Evolutionary conservation across 1,140 invertebrate genomes (phyloP).

Genomic region (Ips nitidus): DNA sequence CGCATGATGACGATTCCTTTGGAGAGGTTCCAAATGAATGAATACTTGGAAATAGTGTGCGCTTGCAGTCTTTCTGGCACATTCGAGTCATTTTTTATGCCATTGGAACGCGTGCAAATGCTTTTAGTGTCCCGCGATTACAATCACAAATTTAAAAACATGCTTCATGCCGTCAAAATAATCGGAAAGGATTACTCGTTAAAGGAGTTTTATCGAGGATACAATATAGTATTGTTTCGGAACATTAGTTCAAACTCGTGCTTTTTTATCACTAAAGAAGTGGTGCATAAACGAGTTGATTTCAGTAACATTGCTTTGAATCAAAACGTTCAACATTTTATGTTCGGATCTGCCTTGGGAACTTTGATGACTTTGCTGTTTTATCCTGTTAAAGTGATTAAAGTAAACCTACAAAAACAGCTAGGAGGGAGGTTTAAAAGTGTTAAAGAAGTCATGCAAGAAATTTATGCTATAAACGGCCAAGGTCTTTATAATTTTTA

Average conservation of each 20-base stretch:
- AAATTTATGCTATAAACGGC: conserved; percentile 22
- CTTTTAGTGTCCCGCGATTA: conserved; percentile 23
- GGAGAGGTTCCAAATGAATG: conserved; percentile 24
- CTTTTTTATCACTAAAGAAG: conserved; percentile 32
- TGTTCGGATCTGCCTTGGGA: conserved; percentile 24
- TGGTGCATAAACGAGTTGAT: conserved; percentile 19
- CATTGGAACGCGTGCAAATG: conserved; percentile 32
- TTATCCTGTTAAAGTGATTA: conserved; percentile 31
- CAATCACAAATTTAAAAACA: conserved; percentile 14
- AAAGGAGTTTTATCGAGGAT: conserved; percentile 31
- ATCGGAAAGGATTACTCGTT: conserved; percentile 12
- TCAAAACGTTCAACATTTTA: conserved; percentile 22
- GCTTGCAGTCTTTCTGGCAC: conserved; percentile 22
- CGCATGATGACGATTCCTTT: conserved; percentile 18
- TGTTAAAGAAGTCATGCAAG: conserved; percentile 9
- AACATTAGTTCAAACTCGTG: conserved; percentile 29
- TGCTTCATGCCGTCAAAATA: conserved; percentile 10
- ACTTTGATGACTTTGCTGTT: conserved; percentile 24
- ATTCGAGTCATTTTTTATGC: conserved; percentile 32
- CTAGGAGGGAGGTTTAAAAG: conserved; percentile 21
- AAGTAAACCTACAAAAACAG: conserved; percentile 27
- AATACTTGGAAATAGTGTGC: conserved; percentile 32
- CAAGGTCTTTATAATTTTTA: conserved; percentile 33
- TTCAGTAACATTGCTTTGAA: conserved; percentile 9
- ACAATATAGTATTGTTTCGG: conserved; percentile 19